Evolutionary conservation across 1,140 invertebrate genomes (phyloP), one percentile per base, ranked within the genome.

Genomic region (Argopecten irradians): DNA sequence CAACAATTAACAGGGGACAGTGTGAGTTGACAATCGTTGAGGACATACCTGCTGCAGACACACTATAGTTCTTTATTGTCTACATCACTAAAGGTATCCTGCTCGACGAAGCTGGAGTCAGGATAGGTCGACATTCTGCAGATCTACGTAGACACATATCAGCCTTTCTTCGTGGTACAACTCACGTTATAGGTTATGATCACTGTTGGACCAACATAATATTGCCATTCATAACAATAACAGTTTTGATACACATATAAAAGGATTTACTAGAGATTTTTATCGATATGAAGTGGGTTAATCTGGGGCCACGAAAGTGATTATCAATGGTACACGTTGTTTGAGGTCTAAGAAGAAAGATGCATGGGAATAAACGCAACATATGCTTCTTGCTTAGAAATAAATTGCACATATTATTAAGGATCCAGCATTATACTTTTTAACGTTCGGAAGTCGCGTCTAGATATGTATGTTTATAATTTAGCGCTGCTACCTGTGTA

Each of bases 161-260:
- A 28, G n/a, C n/a, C 19, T 71, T 7, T n/a, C 55, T 71, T 8
- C 55, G n/a, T 28, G 55, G 55, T 71, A 22, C 13, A 46, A 46
- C 13, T n/a, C n/a, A 5, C 36, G 36, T 28, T 28, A 71, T 28
- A 28, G n/a, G 36, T 39, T 39, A 5, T 28, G n/a, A 28, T 71
- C 28, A 71, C 5, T n/a, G n/a, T 28, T n/a, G 55, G 55, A 71
- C 55, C 22, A 71, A 71, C 16, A 71, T n/a, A 28, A 71, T 71
- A 71, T 71, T 71, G 5, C 55, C n/a, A 71, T 71, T 71, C 55
- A 71, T 71, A 71, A 71, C 55, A 71, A 71, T 71, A 71, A 71
- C 55, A 71, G n/a, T 71, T 71, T 71, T 71, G 55, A 71, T 71
- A 71, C n/a, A 71, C 55, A 71, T 28, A 71, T 71, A 71, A 71